Conservation (phyloP, 64 coral and sea anemone species). For the Astreopora myriophthalma region DNA sequence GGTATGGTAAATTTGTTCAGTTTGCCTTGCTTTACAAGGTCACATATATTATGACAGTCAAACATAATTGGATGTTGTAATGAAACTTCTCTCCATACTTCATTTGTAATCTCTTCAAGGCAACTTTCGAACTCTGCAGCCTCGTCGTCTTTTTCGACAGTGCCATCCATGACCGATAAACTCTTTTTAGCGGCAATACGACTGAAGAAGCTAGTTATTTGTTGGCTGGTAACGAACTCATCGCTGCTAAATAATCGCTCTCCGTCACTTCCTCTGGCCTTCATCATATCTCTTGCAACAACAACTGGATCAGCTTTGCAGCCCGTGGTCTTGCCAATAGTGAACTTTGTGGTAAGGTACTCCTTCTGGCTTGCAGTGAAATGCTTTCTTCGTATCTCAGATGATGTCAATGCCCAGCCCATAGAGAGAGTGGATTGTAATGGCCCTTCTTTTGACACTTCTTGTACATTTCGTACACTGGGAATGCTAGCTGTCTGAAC, state of each 20-base stretch:
- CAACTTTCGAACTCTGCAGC: background rate
- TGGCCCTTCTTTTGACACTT: background rate
- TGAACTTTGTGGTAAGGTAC: constrained; percentile 34
- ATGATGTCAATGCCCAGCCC: constrained; percentile 37
- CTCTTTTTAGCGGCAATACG: constrained; percentile 19
- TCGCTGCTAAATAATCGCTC: constrained; percentile 30
- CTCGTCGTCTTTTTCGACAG: background rate
- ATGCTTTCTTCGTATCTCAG: background rate
- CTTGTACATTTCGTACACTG: background rate
- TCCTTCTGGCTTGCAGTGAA: constrained; percentile 31
- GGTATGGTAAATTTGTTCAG: background rate
- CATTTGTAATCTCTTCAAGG: background rate
- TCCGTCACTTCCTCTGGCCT: constrained; percentile 25
- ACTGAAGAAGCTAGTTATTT: constrained; percentile 59
- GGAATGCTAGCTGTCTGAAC: background rate
- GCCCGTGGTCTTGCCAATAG: constrained; percentile 31
- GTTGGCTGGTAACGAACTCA: constrained; percentile 37
- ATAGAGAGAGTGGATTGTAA: background rate
- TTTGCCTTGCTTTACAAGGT: background rate
- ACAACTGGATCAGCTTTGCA: constrained; percentile 30
- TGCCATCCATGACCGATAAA: background rate
- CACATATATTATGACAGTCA: constrained; percentile 9
- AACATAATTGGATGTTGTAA: constrained; percentile 18
- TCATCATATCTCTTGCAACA: constrained; percentile 41
- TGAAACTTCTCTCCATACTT: constrained; percentile 14